Evolutionary conservation across 2,797 vertebrate species (phyloP), one percentile per base, ranked within the genome.

Genomic region (Phylloscopus collybita): DNA sequence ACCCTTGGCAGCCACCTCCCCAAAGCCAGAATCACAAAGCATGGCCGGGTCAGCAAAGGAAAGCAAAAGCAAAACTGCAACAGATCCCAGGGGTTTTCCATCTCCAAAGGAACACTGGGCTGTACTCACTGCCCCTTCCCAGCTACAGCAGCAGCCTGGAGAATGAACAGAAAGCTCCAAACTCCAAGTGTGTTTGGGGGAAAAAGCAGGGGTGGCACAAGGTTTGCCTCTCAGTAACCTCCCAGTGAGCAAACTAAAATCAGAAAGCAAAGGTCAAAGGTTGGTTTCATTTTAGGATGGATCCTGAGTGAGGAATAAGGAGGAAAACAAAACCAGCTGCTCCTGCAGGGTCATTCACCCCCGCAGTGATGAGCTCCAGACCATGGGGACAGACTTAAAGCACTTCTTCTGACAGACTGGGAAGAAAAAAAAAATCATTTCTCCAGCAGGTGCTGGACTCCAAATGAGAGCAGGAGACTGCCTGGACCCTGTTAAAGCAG

Each of bases 151-250:
- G 3, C 13, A 9, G 69, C 9, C 25, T 19, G 50, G 36, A 16
- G 82, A 62, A 74, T 0, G 0, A 64, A 20, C 53, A 69, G 40
- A 56, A 78, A 72, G 56, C 42, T 67, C 36, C 4, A n/a, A 19
- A 75, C 19, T 7, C 5, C 2, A n/a, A 30, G 29, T 0, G 13
- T 3, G 32, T 44, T 6, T 9, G 38, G 51, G 57, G 60, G 60
- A 19, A 76, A 42, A 44, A 36, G 56, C 36, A 45, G 57, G 42
- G 40, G 7, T 14, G 60, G 80, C 73, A 40, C 66, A 4, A 49
- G 44, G 15, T 60, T 27, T 84, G 59, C 16, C 86, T 9, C 34
- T 27, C 22, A 54, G 44, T 34, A 34, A 90, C 30, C 56, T 26
- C 42, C 16, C 62, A 19, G 2, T 0, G 30, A 54, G 30, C 42